Percentiles rank a stretch among this genome's conserved stretches.
Conservation (phyloP, 2,888 invertebrate genomes). For the Troglohyphantes excavatus region DNA sequence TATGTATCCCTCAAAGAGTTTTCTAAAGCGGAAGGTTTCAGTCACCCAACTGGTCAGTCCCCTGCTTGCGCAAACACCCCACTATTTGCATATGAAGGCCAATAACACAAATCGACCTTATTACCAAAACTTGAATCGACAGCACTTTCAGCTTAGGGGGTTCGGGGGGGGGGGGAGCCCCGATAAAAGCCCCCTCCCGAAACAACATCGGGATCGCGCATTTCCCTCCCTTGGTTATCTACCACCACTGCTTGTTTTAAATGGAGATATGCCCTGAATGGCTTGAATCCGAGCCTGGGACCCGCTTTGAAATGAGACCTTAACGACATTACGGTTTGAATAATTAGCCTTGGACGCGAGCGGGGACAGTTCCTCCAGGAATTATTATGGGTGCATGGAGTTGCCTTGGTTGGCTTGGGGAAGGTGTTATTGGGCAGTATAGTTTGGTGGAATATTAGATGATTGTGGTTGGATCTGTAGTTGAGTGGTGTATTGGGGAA, state of each 20-base stretch:
- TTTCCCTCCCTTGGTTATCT: conserved; percentile 29
- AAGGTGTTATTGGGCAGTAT: conserved; percentile 8
- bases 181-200: conserved; percentile 11
- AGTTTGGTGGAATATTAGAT: neutral
- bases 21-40: neutral
- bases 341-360: conserved; percentile 24
- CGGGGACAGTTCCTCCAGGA: neutral
- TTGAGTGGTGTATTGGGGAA: too few species aligned
- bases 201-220: conserved; percentile 12
- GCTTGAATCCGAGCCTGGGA: conserved; percentile 10
- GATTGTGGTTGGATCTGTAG: too few species aligned
- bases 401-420: neutral
- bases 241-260: conserved; percentile 16
- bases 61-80: neutral
- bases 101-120: conserved; percentile 30
- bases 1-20: too few species aligned
- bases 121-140: conserved; percentile 19
- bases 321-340: conserved; percentile 49
- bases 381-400: conserved; percentile 2
- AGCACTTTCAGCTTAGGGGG: neutral
- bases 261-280: conserved; percentile 17
- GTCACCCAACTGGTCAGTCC: neutral
- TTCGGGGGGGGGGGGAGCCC: neutral
- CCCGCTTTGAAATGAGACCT: conserved; percentile 37
- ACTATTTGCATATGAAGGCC: neutral